Evolutionary conservation across 2,797 vertebrate species (phyloP).

Genomic region (Sebastolobus alascanus): DNA sequence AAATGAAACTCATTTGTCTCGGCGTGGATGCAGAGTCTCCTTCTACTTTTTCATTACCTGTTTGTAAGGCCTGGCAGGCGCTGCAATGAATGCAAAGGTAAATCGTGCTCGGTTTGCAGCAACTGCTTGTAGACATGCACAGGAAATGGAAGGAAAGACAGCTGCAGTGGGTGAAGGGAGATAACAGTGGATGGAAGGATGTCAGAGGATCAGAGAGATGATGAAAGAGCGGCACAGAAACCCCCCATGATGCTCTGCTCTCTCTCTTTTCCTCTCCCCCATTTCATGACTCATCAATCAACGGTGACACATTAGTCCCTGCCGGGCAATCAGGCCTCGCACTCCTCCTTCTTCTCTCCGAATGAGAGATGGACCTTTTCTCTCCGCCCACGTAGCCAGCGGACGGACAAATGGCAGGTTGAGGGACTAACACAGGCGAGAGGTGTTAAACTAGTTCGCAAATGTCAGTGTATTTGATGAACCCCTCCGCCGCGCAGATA

Average conservation of each 20-base stretch:
- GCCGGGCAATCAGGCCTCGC: slow-evolving; percentile 41
- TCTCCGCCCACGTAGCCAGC: slow-evolving; percentile 16
- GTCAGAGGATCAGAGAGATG: slow-evolving; percentile 63
- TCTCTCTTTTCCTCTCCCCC: background rate
- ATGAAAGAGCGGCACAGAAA: slow-evolving; percentile 57
- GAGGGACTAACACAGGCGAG: slow-evolving; percentile 14
- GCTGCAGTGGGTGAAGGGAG: slow-evolving; percentile 26
- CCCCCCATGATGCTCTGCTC: slow-evolving; percentile 44
- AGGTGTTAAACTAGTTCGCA: slow-evolving; percentile 29
- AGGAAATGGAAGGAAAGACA: slow-evolving; percentile 26
- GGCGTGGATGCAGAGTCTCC: background rate
- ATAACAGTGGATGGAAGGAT: slow-evolving; percentile 36
- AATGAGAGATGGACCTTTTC: slow-evolving; percentile 42
- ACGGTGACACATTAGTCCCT: slow-evolving; percentile 57
- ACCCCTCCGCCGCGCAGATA: background rate
- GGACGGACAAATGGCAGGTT: slow-evolving; percentile 29
- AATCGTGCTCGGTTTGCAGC: slow-evolving; percentile 22
- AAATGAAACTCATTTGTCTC: slow-evolving; percentile 50
- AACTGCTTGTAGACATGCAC: slow-evolving; percentile 27
- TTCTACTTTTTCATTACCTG: slow-evolving; percentile 2
- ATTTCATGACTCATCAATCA: slow-evolving; percentile 76
- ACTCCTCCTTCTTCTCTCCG: slow-evolving; percentile 8
- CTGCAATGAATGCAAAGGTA: slow-evolving; percentile 35
- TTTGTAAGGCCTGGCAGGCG: slow-evolving; percentile 45
- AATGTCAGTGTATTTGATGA: slow-evolving; percentile 37